Base-by-base conservation (phyloP, 2,888 invertebrate species). In the Melanostoma scalare region DNA sequence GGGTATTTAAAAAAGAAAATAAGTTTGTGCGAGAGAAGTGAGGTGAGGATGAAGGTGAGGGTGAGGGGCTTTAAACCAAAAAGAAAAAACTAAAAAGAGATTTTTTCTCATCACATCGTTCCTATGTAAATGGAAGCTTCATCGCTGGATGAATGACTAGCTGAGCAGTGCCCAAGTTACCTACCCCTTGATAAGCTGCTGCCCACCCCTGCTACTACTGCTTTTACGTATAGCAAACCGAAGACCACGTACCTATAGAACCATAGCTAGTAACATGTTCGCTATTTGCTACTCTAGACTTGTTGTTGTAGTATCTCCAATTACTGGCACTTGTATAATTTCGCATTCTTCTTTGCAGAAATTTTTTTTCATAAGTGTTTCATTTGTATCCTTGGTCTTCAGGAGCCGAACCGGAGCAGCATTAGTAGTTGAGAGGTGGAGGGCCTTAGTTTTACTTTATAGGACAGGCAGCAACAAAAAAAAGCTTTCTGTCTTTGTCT, bases 241-340 rank as follows among this genome's bases (percentile, higher is more conserved):
- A 53, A 63, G 65, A 76, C 76, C 76, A 76, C 77, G 77, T 78
- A 84, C 65, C 55, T 55, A 55, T 36, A 52, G 31, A n/a, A 36
- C 71, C 65, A 71, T n/a, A 60, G 60, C 50, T 42, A 71, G 71
- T 60, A 61, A 60, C 35, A 50, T 55, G 60, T 73, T 73, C 40
- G 44, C 48, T 48, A 48, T 42, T 50, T 60, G 73, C 73, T 44
- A 20, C 55, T 73, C 20, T 56, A 58, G 74, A 69, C 48, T 69
- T 71, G 85, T 80, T 77, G 78, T 84, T 79, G 85, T 85, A 85
- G 79, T 85, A 85, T 85, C 85, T 85, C 85, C 85, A 85, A 85
- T 85, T 85, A 85, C 85, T 85, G 80, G 85, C 85, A 85, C 85
- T 85, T 85, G 85, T 85, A 85, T 85, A 85, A 85, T 85, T 85